phyloP scores from a whole-genome alignment of 2,113 vertebrate species.

The Eudyptes chrysolophus region DNA sequence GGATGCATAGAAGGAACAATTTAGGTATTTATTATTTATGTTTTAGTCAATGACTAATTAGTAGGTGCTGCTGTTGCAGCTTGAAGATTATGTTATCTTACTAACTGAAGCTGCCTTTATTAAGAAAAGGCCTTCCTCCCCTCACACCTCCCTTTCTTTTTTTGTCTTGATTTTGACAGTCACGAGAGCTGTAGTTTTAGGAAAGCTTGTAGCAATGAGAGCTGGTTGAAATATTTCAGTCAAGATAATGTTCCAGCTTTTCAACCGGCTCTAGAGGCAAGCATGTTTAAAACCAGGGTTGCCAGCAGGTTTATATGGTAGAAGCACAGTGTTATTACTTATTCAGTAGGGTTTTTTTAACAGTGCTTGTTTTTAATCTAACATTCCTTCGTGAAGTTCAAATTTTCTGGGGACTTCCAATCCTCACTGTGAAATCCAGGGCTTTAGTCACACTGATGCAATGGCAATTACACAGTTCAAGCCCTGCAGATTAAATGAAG shows the following conservation, averaged over 20 bases:
- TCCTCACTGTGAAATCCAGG: conserved; percentile 27
- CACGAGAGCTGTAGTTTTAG: background rate
- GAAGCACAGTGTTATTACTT: background rate
- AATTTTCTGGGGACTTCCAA: background rate
- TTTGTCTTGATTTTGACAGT: conserved; percentile 35
- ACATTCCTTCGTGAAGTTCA: conserved; percentile 6
- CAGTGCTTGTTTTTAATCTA: background rate
- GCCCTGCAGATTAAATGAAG: background rate
- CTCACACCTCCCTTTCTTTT: background rate
- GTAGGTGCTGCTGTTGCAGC: conserved; percentile 97
- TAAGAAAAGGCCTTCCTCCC: conserved; percentile 84
- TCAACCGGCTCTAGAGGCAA: background rate
- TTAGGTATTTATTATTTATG: conserved; percentile 97
- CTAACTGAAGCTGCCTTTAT: conserved; percentile 95
- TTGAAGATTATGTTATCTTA: conserved; percentile 89
- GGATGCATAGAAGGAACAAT: conserved; percentile 71
- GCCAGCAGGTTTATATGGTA: conserved; percentile 4
- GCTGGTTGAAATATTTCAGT: background rate
- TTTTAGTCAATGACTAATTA: conserved; percentile 99
- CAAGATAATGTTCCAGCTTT: background rate
- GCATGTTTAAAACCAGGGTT: background rate
- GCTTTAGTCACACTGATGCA: background rate
- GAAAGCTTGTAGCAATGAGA: background rate
- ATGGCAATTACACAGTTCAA: background rate
- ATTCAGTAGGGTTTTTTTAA: background rate